Base-by-base conservation (phyloP, 2,113 vertebrate species). In the Hippopotamus amphibius region DNA sequence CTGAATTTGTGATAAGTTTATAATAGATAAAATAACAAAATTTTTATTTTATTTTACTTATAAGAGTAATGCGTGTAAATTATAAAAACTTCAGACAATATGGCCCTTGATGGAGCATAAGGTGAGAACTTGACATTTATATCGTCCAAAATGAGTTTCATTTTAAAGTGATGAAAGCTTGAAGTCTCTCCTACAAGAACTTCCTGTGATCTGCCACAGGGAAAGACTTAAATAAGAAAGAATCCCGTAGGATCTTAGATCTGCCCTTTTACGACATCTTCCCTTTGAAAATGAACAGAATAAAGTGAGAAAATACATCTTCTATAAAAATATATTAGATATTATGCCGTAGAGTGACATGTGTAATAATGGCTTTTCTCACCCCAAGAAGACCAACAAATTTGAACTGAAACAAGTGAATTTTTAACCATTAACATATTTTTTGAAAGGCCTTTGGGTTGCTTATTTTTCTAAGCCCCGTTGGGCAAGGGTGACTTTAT, bases 301-400 rank as follows among this genome's bases (percentile, higher is more conserved):
- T 46, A 88, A 74, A 72, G 46, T 30, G 37, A 69, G 24, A 55
- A 61, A 84, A 79, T 9, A 46, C 4, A 53, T 30, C 12, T 63
- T 91, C 92, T 57, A 84, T 48, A 86, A 95, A 93, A 81, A 71
- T 37, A 16, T 37, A 15, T 89, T 80, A 37, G 46, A 55, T 81
- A 55, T 74, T 55, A 69, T 46, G 57, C 81, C 1, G 13, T 61
- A 93, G 79, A 95, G 19, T 74, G 10, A 80, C 26, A 17, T 76
- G 19, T 37, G 16, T 65, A 72, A 59, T 81, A 86, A 80, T 46
- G 57, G 15, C 43, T 90, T 94, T 93, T 82, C 88, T 96, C 26
- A 72, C 0, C 7, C 61, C 37, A 61, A 79, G 26, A 71, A 82
- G 33, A 89, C 13, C 41, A 71, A 53, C 69, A 87, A 33, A 84